These are phyloP conservation scores for Stramonita haemastoma DNA, from an alignment of 2,888 invertebrate species.

Conservation along the genomic window DNA sequence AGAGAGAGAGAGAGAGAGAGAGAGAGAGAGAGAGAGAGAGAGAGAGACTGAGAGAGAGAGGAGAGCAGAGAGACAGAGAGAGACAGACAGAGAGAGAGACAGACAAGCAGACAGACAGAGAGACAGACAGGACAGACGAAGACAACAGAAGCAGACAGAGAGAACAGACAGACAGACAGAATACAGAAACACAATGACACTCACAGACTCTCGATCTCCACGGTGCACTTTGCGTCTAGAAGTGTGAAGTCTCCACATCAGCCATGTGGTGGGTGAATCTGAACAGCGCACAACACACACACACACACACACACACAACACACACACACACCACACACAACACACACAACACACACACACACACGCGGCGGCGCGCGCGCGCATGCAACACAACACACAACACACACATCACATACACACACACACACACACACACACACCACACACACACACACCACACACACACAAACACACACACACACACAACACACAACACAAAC, in stretches of 20 bases:
- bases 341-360: not conserved
- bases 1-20: not conserved
- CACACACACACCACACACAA: not conserved
- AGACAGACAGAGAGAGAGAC: not conserved
- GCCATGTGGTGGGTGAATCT: conserved; percentile 96
- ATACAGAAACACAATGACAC: conserved; percentile 78
- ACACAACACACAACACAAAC: no score
- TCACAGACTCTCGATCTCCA: conserved; percentile 99
- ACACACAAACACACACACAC: conserved; percentile 1
- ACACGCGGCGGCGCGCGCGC: no score
- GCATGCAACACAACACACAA: not conserved
- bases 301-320: not conserved
- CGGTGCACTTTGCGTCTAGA: conserved; percentile 97
- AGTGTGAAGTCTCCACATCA: conserved; percentile 99
- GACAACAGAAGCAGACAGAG: not conserved
- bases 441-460: conserved; percentile 38
- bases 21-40: conserved; percentile 22
- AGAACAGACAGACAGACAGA: not conserved
- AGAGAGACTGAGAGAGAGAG: not conserved
- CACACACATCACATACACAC: conserved; percentile 22
- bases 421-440: conserved; percentile 2
- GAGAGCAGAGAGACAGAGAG: not conserved
- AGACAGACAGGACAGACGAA: not conserved
- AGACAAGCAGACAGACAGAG: not conserved
- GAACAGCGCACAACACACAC: conserved; percentile 38